Conservation (phyloP, 2,797 vertebrate genomes). For the Ctenochaetus hawaiiensis region DNA sequence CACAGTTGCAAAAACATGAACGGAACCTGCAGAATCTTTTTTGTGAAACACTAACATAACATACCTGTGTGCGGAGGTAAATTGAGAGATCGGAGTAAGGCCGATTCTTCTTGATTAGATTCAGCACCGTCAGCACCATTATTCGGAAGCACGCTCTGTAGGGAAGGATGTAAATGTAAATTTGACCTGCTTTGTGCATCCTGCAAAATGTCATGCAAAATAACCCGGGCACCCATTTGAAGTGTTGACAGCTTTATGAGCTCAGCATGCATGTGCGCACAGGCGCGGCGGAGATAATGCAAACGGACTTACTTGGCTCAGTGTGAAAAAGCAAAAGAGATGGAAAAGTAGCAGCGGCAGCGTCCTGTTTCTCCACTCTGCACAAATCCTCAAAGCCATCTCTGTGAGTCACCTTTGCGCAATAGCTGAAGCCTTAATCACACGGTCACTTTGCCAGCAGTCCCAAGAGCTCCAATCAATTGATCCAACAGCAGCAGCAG, state of each 20-base stretch:
- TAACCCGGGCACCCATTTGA: constrained; percentile 1
- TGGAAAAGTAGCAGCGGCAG: constrained; percentile 49
- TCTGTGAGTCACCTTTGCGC: constrained; percentile 53
- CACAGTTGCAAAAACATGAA: not conserved
- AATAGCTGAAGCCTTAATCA: not conserved
- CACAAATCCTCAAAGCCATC: constrained; percentile 68
- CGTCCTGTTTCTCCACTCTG: constrained; percentile 49
- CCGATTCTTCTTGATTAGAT: constrained; percentile 38
- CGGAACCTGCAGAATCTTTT: not conserved
- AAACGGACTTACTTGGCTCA: constrained; percentile 76
- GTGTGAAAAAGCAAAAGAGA: constrained; percentile 64
- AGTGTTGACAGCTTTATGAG: constrained; percentile 51
- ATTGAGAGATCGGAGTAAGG: constrained; percentile 76
- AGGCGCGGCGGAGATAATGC: constrained; percentile 2
- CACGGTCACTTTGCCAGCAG: not conserved
- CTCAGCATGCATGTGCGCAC: constrained; percentile 39
- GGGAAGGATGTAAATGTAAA: constrained; percentile 29
- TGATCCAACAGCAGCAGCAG: constrained; percentile 18
- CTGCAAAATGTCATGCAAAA: constrained; percentile 26
- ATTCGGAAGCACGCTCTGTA: constrained; percentile 59
- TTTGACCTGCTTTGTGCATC: not conserved
- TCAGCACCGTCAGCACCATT: constrained; percentile 18
- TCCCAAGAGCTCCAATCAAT: constrained; percentile 4
- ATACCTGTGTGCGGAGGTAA: constrained; percentile 85
- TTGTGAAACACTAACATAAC: not conserved